Percentiles rank a stretch among this genome's conserved stretches.
These are phyloP conservation scores for Carollia perspicillata DNA, from an alignment of 2,113 vertebrate genomes.

Conservation along the genomic window DNA sequence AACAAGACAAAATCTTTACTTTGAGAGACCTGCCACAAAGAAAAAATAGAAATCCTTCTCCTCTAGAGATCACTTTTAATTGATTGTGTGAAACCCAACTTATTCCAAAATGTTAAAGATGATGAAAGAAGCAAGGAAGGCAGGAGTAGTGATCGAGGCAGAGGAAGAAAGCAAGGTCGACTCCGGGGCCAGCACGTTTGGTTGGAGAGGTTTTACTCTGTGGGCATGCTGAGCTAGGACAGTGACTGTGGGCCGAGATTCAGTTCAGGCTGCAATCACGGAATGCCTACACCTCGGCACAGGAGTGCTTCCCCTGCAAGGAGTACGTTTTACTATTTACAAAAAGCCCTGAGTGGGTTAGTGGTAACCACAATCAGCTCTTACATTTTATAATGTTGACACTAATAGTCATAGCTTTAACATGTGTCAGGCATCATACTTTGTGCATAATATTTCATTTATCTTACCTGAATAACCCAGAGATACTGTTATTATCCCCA, in stretches of 20 bases:
- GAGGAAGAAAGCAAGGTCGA: background rate
- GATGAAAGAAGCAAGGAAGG: background rate
- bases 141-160: too few relatives aligned
- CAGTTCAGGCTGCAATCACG: background rate
- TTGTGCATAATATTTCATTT: background rate
- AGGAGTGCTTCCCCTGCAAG: background rate
- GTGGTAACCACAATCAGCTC: background rate
- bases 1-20: background rate
- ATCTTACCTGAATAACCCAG: background rate
- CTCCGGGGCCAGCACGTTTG: background rate
- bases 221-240: background rate
- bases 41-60: background rate
- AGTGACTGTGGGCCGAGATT: background rate
- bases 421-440: background rate
- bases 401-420: background rate
- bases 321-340: background rate
- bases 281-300: background rate
- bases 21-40: background rate
- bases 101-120: background rate
- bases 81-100: background rate
- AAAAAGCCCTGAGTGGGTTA: background rate
- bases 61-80: background rate
- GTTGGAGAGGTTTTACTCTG: background rate
- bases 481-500: background rate
- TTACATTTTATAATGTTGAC: background rate